Percentiles rank a stretch among this genome's conserved stretches.
Evolutionary conservation across 2,113 vertebrate genomes (phyloP).

Genomic region (Neodontobutis hainanensis): DNA sequence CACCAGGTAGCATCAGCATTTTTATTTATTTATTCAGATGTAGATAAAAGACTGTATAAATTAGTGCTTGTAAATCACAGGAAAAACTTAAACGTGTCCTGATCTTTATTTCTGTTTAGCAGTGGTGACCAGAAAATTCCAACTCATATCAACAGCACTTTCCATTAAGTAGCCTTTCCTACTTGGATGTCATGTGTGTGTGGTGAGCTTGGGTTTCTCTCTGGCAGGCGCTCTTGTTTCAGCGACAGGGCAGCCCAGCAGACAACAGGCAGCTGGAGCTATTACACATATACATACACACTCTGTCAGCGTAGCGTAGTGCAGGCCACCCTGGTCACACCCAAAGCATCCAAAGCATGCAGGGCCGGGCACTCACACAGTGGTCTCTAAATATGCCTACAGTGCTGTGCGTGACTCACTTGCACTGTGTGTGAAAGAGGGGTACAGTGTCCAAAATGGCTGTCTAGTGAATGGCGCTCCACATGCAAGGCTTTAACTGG

Average conservation of each 20-base stretch:
- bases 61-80: too few relatives aligned
- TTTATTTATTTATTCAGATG: too few relatives aligned
- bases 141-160: constrained; percentile 47
- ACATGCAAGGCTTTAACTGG: constrained; percentile 19
- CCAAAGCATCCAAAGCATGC: constrained; percentile 74
- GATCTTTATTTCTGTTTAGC: not conserved
- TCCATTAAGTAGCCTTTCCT: constrained; percentile 57
- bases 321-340: constrained; percentile 69
- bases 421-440: constrained; percentile 30
- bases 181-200: constrained; percentile 22
- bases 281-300: constrained; percentile 45
- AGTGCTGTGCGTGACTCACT: constrained; percentile 54
- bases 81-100: not conserved
- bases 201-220: constrained; percentile 25
- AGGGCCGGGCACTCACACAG: constrained; percentile 57
- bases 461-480: constrained; percentile 8
- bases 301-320: not conserved
- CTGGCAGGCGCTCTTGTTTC: constrained; percentile 14
- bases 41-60: too few relatives aligned
- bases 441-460: constrained; percentile 45
- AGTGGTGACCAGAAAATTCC: constrained; percentile 49
- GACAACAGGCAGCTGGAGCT: constrained; percentile 64
- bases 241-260: constrained; percentile 39
- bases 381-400: constrained; percentile 67
- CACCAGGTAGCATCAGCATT: too few relatives aligned